Evolutionary conservation across 2,797 vertebrate genomes (phyloP).

Genomic region (Pampus argenteus): DNA sequence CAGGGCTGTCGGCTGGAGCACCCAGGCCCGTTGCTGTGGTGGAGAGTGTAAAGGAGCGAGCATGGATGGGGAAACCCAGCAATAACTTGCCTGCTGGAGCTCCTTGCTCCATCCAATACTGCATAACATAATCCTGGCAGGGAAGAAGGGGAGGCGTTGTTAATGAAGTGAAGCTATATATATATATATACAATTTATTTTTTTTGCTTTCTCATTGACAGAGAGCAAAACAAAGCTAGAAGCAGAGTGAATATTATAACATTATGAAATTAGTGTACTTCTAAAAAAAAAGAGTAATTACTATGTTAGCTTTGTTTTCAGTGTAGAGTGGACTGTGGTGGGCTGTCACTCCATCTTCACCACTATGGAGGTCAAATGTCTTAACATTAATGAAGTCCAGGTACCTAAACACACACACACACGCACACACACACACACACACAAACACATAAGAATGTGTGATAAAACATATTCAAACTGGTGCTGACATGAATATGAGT

Average conservation of each 20-base stretch:
- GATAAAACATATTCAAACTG: not conserved
- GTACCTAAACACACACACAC: slow-evolving; percentile 66
- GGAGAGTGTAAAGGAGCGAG: slow-evolving; percentile 78
- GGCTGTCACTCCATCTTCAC: slow-evolving; percentile 76
- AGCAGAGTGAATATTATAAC: no score
- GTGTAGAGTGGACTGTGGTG: slow-evolving; percentile 84
- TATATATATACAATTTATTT: no score
- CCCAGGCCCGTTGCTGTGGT: slow-evolving; percentile 59
- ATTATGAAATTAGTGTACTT: no score
- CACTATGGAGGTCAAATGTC: slow-evolving; percentile 79
- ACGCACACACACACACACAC: not conserved
- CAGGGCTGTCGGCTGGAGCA: slow-evolving; percentile 74
- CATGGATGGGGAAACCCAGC: slow-evolving; percentile 82
- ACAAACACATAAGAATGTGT: not conserved
- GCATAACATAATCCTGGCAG: slow-evolving; percentile 78
- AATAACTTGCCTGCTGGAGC: slow-evolving; percentile 81
- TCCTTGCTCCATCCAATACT: slow-evolving; percentile 72
- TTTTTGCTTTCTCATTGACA: no score
- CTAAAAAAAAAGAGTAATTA: slow-evolving; percentile 44
- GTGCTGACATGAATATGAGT: not conserved
- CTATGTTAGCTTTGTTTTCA: slow-evolving; percentile 75
- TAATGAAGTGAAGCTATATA: not conserved
- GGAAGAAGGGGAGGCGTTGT: not conserved
- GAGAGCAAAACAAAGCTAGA: no score
- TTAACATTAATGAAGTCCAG: slow-evolving; percentile 84